Evolutionary conservation across 2,888 invertebrate species (phyloP).

Genomic region (Erebia palarica): DNA sequence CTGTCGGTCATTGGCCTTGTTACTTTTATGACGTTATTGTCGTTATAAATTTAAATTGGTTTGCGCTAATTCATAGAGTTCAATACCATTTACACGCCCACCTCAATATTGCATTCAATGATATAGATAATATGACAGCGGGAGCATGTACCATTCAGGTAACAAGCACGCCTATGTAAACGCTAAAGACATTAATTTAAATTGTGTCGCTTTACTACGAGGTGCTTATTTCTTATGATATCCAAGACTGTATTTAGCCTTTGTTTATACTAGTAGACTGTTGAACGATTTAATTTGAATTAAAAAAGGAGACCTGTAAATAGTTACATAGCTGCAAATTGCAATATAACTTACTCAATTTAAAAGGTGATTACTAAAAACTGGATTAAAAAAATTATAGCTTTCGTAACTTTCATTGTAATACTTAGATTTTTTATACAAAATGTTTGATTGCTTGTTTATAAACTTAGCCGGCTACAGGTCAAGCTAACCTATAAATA

Average conservation of each 20-base stretch:
- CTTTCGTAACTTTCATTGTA: too few relatives aligned
- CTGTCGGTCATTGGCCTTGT: constrained; percentile 66
- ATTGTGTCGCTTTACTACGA: too few relatives aligned
- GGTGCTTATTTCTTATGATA: too few relatives aligned
- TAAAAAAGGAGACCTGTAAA: too few relatives aligned
- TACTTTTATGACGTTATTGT: constrained; percentile 54
- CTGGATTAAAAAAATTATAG: too few relatives aligned
- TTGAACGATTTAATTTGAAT: too few relatives aligned
- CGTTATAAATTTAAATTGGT: constrained; percentile 61
- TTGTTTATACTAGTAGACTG: too few relatives aligned
- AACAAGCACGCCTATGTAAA: not conserved
- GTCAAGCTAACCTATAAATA: not conserved
- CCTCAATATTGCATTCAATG: not conserved
- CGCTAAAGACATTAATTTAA: not conserved
- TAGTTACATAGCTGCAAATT: too few relatives aligned
- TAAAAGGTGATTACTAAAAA: too few relatives aligned
- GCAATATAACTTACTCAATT: too few relatives aligned
- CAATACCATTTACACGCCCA: constrained; percentile 44
- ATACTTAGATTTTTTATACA: too few relatives aligned
- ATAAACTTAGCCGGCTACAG: not conserved
- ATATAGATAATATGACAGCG: not conserved
- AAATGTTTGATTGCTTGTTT: not conserved
- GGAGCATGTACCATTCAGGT: not conserved
- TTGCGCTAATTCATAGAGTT: constrained; percentile 60
- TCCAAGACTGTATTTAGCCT: too few relatives aligned